Evolutionary conservation across 2,113 vertebrate species (phyloP), one percentile per base, ranked within the genome.

Genomic region (Hippocampus abdominalis): DNA sequence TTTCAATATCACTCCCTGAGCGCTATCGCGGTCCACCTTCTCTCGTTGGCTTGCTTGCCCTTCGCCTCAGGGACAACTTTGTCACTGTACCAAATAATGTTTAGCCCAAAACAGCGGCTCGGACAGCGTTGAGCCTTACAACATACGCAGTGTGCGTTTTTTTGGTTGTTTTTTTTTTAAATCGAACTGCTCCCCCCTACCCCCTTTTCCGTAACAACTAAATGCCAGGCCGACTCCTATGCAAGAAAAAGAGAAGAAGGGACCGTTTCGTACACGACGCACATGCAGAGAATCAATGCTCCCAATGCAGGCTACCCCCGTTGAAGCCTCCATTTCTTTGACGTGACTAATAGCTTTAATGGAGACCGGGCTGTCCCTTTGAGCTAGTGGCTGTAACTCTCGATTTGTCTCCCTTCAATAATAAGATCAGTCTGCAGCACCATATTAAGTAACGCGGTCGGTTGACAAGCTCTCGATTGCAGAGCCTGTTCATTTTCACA

Each of bases 381-480:
- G 68, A 72, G 80, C 80, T 75, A 29, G 56, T 78, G 76, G 69
- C 78, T 66, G 61, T 65, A 32, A 69, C 82, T 81, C 71, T 69
- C 74, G 62, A 51, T 77, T 76, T 60, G 23, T 81, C 77, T 54
- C 72, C n/a, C 51, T 48, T 62, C 74, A 64, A 79, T 79, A 71
- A 81, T 54, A 66, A 42, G 46, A 68, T 69, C 25, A 18, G 74
- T 69, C 57, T 49, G 36, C 56, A 72, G n/a, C 63, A 29, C 60
- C 78, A 79, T 85, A 85, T 81, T 81, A 80, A 40, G 32, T 79
- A 81, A 88, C 73, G 46, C 68, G 84, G 82, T 85, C 81, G 76
- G 69, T 46, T 71, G 71, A 81, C 84, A 83, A 73, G 75, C 68
- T 73, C 77, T 79, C 79, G 66, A 83, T 82, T 73, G 76, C 66